phyloP scores from a whole-genome alignment of 2,888 invertebrate genomes.

The Eurois occulta region DNA sequence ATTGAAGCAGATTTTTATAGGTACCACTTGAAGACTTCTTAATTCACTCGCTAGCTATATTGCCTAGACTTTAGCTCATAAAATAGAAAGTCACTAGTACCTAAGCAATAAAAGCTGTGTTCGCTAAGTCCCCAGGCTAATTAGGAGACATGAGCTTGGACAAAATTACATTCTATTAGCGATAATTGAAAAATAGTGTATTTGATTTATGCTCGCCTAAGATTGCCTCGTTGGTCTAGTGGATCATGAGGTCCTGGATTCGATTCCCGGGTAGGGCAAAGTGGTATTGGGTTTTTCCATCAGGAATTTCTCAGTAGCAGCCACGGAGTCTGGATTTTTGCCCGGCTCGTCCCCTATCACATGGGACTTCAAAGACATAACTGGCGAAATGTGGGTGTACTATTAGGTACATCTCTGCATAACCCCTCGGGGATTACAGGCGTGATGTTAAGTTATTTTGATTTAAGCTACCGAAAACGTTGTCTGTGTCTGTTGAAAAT shows the following conservation, averaged over 20 bases:
- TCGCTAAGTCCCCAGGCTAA: background rate
- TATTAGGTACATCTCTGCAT: too few relatives aligned
- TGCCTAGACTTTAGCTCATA: background rate
- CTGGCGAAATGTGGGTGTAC: too few relatives aligned
- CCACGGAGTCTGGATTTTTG: too few relatives aligned
- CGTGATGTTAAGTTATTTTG: too few relatives aligned
- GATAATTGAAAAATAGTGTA: background rate
- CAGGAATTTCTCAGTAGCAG: background rate
- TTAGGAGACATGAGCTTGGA: background rate
- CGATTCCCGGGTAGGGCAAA: background rate
- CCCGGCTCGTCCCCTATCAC: background rate
- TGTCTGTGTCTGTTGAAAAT: too few relatives aligned
- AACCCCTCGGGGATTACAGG: too few relatives aligned
- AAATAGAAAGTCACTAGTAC: slow-evolving; percentile 14
- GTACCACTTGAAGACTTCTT: slow-evolving; percentile 25
- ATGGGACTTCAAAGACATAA: too few relatives aligned
- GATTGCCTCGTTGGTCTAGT: background rate
- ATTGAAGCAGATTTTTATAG: slow-evolving; percentile 54
- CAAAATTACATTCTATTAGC: background rate
- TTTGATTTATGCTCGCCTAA: background rate
- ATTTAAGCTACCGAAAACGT: too few relatives aligned
- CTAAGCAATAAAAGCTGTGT: background rate
- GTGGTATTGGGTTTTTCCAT: background rate
- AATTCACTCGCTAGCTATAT: slow-evolving; percentile 3
- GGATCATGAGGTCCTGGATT: too few relatives aligned